Base-by-base conservation (phyloP, 2,888 invertebrate genomes). In the Osedax fenrisi region DNA sequence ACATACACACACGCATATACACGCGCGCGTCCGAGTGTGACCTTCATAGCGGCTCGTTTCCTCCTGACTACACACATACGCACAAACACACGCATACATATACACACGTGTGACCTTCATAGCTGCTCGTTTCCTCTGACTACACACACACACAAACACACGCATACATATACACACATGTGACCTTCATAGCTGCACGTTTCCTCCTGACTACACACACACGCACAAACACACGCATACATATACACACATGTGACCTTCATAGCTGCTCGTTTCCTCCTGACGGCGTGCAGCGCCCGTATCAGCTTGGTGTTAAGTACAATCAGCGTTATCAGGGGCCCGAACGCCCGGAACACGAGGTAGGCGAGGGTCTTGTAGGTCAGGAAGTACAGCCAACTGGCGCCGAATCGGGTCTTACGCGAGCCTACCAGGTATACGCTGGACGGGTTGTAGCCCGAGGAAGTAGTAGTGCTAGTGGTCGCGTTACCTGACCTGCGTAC, bases 351-450 rank as follows among this genome's bases (percentile, higher is more conserved):
- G 76, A 79, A 79, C 17, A 79, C 73, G 73, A 79, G 78, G 74
- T 78, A 79, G 62, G 76, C 62, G 64, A 79, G 27, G 10, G 78
- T 79, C 69, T 79, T 79, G 77, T 79, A 79, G 72, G 78, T 75
- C 10, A 79, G 73, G 27, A 79, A 78, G 70, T 79, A 79, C 22
- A 76, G n/a, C 10, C 73, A 71, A 62, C 41, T 76, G 10, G 67
- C 22, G 13, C 75, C 17, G 1, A 77, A 26, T 10, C 10, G 25
- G 2, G 75, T 74, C 21, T 75, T 74, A 17, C 13, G 22, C 2
- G 74, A 61, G 24, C 68, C 76, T 24, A 75, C 75, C 13, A 22
- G n/a, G n/a, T n/a, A n/a, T n/a, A n/a, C n/a, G n/a, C n/a, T n/a
- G n/a, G n/a, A n/a, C n/a, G n/a, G n/a, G n/a, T n/a, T n/a, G n/a